Conservation (phyloP, 2,797 vertebrate species). For the Calcarius lapponicus region DNA sequence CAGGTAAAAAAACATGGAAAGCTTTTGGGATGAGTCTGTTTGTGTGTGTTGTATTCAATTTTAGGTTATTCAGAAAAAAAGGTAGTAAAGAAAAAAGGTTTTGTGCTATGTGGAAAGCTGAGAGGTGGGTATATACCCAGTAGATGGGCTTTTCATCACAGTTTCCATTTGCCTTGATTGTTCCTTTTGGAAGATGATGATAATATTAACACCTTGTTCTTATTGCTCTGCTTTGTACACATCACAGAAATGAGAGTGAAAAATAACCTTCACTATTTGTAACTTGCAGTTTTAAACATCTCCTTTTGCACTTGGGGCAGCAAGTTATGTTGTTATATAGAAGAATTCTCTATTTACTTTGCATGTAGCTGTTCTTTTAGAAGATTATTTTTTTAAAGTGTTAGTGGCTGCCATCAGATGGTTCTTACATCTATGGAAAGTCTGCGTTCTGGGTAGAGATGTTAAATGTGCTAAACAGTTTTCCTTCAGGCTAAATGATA, state of each 20-base stretch:
- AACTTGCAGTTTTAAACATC: neutral
- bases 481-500: slow-evolving; percentile 9
- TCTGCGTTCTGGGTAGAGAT: neutral
- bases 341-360: neutral
- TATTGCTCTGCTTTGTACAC: neutral
- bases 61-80: neutral
- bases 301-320: neutral
- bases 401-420: slow-evolving; percentile 11
- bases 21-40: neutral
- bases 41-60: neutral
- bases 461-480: slow-evolving; percentile 39
- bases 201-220: neutral
- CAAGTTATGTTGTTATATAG: neutral
- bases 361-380: slow-evolving; percentile 7
- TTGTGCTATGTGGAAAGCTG: neutral
- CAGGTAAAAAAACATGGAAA: neutral
- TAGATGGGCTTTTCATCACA: neutral
- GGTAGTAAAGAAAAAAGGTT: neutral
- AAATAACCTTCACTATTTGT: neutral
- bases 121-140: neutral
- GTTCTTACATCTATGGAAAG: slow-evolving; percentile 13
- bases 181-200: neutral
- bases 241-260: neutral
- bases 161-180: neutral
- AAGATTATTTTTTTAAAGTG: neutral